phyloP scores from a whole-genome alignment of 2,888 invertebrate species.

The Aleiodes leptofemur region DNA sequence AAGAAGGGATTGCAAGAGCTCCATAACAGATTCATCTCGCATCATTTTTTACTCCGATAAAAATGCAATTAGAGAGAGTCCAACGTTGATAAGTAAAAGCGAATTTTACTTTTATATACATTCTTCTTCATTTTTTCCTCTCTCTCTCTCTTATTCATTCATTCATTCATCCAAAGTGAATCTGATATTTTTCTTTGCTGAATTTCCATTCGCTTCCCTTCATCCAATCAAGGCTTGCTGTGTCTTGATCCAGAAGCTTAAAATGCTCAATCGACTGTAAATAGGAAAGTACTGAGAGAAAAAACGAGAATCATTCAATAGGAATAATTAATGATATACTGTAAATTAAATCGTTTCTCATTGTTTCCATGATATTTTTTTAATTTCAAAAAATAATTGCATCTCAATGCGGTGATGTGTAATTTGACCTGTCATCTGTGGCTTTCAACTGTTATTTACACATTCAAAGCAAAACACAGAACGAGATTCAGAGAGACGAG shows the following conservation, averaged over 20 bases:
- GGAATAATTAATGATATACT: background rate
- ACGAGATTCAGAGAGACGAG: conserved; percentile 18
- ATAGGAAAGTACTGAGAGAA: background rate
- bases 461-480: conserved; percentile 34
- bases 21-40: conserved; percentile 57
- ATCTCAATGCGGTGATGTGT: conserved; percentile 48
- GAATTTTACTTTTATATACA: conserved; percentile 40
- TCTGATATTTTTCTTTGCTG: conserved; percentile 39
- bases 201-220: background rate
- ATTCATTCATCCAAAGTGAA: conserved; percentile 10
- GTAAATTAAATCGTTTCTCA: background rate
- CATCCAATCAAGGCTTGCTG: background rate
- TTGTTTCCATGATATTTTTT: background rate
- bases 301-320: background rate
- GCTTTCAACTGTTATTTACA: conserved; percentile 26
- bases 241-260: conserved; percentile 9
- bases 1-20: conserved; percentile 19
- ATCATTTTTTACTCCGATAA: conserved; percentile 70
- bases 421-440: conserved; percentile 46
- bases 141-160: too few relatives aligned
- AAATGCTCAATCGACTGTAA: conserved; percentile 33
- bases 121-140: conserved; percentile 11
- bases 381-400: background rate
- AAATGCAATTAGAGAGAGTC: conserved; percentile 68
- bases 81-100: conserved; percentile 67